phyloP scores from a whole-genome alignment of 1,140 invertebrate genomes.

The Drosophila equinoxialis region DNA sequence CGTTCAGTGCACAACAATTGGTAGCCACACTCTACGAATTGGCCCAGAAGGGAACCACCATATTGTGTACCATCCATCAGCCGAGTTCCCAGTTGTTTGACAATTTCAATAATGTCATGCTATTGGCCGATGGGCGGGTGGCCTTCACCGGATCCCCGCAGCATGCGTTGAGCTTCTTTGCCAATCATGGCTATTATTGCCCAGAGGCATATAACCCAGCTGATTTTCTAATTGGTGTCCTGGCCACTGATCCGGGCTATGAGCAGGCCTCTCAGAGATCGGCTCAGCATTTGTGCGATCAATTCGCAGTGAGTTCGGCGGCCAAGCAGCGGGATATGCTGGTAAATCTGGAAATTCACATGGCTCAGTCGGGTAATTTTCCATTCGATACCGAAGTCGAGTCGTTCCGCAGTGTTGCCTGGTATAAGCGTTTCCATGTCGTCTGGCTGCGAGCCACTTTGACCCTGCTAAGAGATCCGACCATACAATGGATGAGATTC shows the following conservation, averaged over 20 bases:
- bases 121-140: constrained; percentile 94
- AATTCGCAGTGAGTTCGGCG: constrained; percentile 89
- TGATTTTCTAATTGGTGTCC: constrained; percentile 94
- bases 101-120: constrained; percentile 93
- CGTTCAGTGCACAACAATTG: constrained; percentile 94
- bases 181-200: constrained; percentile 90
- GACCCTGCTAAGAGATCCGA: constrained; percentile 88
- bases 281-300: constrained; percentile 89
- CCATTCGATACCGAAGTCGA: constrained; percentile 73
- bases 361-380: constrained; percentile 83
- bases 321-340: constrained; percentile 89
- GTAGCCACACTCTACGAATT: constrained; percentile 89
- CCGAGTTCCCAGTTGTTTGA: constrained; percentile 96
- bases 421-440: constrained; percentile 87
- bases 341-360: constrained; percentile 87
- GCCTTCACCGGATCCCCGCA: constrained; percentile 92
- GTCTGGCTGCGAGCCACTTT: constrained; percentile 88
- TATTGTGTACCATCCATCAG: constrained; percentile 97
- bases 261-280: constrained; percentile 87
- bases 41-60: constrained; percentile 89
- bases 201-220: constrained; percentile 95
- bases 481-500: constrained; percentile 88
- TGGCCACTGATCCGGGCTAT: constrained; percentile 91
- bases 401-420: constrained; percentile 85
- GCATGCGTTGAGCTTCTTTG: constrained; percentile 91